These are phyloP conservation scores for Probaryconus sp. DNA, from an alignment of 1,140 invertebrate species.

Conservation along the genomic window DNA sequence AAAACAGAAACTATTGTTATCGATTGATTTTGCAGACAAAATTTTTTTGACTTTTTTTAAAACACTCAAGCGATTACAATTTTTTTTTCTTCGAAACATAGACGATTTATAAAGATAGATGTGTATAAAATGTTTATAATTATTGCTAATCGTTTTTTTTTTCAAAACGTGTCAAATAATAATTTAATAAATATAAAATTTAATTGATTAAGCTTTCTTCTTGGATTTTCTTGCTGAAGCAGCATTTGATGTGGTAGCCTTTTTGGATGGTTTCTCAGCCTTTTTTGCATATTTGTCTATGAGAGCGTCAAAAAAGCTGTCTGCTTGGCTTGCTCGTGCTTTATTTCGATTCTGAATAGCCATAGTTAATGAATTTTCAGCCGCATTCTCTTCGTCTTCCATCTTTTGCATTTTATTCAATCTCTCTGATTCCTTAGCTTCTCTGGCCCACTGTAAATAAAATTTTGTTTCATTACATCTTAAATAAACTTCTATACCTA, in stretches of 20 bases:
- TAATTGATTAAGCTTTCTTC: slow-evolving; percentile 66
- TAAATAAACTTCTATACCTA: not conserved
- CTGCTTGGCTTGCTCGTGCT: slow-evolving; percentile 64
- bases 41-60: too few relatives aligned
- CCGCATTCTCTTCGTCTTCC: slow-evolving; percentile 70
- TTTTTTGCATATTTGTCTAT: slow-evolving; percentile 74
- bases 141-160: too few relatives aligned
- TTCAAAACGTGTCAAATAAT: too few relatives aligned
- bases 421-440: slow-evolving; percentile 72
- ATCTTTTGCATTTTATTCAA: slow-evolving; percentile 68
- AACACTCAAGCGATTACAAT: too few relatives aligned
- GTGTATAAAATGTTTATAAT: too few relatives aligned
- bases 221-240: slow-evolving; percentile 60
- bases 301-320: slow-evolving; percentile 74
- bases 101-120: too few relatives aligned
- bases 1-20: slow-evolving; percentile 32
- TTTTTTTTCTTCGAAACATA: too few relatives aligned
- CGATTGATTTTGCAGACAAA: slow-evolving; percentile 9
- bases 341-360: slow-evolving; percentile 72
- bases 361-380: slow-evolving; percentile 66
- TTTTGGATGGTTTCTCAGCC: slow-evolving; percentile 62
- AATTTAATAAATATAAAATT: too few relatives aligned
- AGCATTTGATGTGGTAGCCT: slow-evolving; percentile 10
- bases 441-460: slow-evolving; percentile 74
- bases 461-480: slow-evolving; percentile 6